These are phyloP conservation scores for Conops quadrifasciatus DNA, from an alignment of 2,888 invertebrate species.

Conservation along the genomic window DNA sequence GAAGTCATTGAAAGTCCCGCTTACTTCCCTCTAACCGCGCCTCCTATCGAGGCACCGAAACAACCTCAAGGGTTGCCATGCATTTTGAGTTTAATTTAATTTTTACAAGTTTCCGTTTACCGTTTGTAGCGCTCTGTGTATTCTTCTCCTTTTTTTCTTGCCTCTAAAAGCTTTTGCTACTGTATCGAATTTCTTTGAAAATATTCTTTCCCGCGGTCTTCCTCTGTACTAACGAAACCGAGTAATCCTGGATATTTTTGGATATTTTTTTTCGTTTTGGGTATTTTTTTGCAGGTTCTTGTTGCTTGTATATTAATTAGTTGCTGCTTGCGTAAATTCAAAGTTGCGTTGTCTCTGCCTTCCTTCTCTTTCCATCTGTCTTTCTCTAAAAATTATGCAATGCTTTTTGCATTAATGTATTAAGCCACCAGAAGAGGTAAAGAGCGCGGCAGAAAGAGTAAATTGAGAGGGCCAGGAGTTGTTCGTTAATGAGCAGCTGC, in stretches of 20 bases:
- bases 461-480: too few species aligned
- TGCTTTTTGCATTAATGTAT: constrained; percentile 7
- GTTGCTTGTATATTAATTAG: constrained; percentile 40
- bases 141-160: constrained; percentile 11
- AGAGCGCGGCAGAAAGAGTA: too few species aligned
- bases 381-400: constrained; percentile 6
- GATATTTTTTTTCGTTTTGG: neutral
- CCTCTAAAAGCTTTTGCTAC: constrained; percentile 24
- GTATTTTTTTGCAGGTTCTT: constrained; percentile 25
- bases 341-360: constrained; percentile 3
- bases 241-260: constrained; percentile 41
- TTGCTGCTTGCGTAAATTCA: constrained; percentile 26
- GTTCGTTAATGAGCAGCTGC: constrained; percentile 42
- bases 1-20: neutral
- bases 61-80: constrained; percentile 28
- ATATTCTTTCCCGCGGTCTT: neutral
- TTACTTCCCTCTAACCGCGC: neutral
- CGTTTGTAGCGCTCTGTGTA: neutral
- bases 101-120: constrained; percentile 34
- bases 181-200: constrained; percentile 18
- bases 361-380: neutral
- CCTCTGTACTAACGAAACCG: neutral
- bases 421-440: too few species aligned
- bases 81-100: constrained; percentile 35
- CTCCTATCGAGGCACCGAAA: neutral